Base-by-base conservation (phyloP, 2,113 vertebrate genomes). In the Carlito syrichta region DNA sequence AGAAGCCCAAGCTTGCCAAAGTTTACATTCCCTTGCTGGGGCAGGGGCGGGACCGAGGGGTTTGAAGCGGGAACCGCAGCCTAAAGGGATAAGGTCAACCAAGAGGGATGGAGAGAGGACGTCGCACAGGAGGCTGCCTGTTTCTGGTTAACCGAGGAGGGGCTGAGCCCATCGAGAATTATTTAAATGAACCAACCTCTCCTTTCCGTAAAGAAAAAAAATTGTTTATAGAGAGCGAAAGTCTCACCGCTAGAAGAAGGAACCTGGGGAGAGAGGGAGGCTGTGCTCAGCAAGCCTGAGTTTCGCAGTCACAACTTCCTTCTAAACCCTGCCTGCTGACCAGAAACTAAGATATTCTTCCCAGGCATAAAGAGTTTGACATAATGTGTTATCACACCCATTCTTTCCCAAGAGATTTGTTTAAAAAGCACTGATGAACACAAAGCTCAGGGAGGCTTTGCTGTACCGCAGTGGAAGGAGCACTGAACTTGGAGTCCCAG, bases 1-100 rank as follows among this genome's bases (percentile, higher is more conserved):
- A 98, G 97, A 97, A 98, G 98, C 97, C 97, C 97, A 98, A 98
- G 97, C 98, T 98, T 98, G 96, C 94, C 95, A 38, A 77, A 93
- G 97, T 98, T 98, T 98, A 97, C 81, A 98, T 98, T 98, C 98
- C 98, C 97, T 84, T 97, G 96, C 96, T 93, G 82, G 91, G 97
- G 97, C 96, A 97, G 96, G 98, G 98, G 97, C 93, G 97, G 98
- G 95, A 96, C 89, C 94, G 98, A 93, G 81, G 62, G 87, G 74
- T 88, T 98, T 96, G 97, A 88, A 97, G 60, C 58, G 0, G 45
- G 97, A 95, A 89, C 96, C 97, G 17, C 95, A 71, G 82, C 73
- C 85, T 89, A 87, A 85, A 78, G 3, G 2, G 43, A 84, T 56
- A 90, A 50, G 19, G 86, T 43, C 32, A 48, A 32, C 83, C 62